Percentiles rank a stretch among this genome's conserved stretches.
phyloP scores from a whole-genome alignment of 2,797 vertebrate species.

The Tangara arthus region DNA sequence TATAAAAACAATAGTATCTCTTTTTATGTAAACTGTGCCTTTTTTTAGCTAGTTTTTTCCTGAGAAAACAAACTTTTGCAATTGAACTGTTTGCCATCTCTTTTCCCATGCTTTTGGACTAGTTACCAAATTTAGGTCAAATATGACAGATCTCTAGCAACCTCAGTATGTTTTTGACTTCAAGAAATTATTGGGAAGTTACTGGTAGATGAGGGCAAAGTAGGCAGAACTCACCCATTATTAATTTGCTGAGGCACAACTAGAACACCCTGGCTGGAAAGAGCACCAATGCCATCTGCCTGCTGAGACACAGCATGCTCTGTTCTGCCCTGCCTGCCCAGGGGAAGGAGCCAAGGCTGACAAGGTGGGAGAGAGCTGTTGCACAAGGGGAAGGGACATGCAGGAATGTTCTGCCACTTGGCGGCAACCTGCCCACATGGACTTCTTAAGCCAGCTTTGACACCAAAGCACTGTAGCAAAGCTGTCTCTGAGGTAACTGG shows the following conservation, averaged over 20 bases:
- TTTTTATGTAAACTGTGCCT: background rate
- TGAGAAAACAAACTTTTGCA: background rate
- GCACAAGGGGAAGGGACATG: background rate
- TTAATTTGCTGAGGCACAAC: background rate
- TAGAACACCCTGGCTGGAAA: background rate
- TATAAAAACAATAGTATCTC: background rate
- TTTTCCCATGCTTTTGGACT: background rate
- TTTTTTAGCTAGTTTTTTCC: background rate
- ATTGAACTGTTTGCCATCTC: background rate
- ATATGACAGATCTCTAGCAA: background rate
- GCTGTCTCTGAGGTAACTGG: background rate
- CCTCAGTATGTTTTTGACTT: background rate
- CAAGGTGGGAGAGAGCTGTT: background rate
- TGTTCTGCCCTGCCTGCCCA: background rate
- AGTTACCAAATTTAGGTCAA: background rate
- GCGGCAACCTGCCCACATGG: background rate
- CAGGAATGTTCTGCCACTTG: background rate
- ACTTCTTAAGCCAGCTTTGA: background rate
- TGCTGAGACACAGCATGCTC: background rate
- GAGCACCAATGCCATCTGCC: background rate
- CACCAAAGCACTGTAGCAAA: background rate
- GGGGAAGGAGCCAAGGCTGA: background rate
- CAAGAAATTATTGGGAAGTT: background rate
- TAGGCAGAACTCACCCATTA: background rate
- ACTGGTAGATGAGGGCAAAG: background rate